Base-by-base conservation (phyloP, 35 echinoderm and acorn worm species). In the Lytechinus variegatus region DNA sequence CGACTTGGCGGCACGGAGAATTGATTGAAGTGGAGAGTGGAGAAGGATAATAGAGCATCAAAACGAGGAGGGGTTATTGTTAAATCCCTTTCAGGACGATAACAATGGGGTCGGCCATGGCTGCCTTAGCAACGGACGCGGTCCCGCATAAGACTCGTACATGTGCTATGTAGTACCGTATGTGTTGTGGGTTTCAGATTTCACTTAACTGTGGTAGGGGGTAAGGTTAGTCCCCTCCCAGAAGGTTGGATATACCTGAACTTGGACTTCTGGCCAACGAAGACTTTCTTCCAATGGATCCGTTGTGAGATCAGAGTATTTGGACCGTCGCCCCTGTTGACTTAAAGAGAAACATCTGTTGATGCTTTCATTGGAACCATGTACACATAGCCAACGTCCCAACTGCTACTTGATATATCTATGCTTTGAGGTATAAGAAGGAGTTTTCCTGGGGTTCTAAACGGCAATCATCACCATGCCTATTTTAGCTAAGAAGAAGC, bases 51-150 rank as follows among this genome's bases (percentile, higher is more conserved):
- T 52, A 90, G 88, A 90, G 10, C 88, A 90, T 51, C 88, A 90
- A 54, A 90, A 54, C 16, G 88, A 90, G 88, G 88, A 54, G 88
- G 28, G 88, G 88, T 90, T 90, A 90, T 90, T 90, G 88, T 90
- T 90, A 90, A 90, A 90, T 90, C 52, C 88, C 27, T 54, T 79
- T 79, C 66, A 24, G 66, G 66, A 79, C 66, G 66, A 13, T 79
- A 79, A 79, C 66, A 79, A 79, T 19, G 66, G 66, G 66, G 66
- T 79, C 66, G 16, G 66, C 19, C 66, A 16, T 88, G 88, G 52
- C 29, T 54, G 16, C 88, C 88, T 21, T 52, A 54, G 88, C 88
- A 90, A 90, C 88, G 29, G 88, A 90, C 88, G 88, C 88, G 88
- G 88, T 90, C n/a, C 28, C 88, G 88, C 52, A 24, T 24, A 24